Conservation (phyloP, 2,888 invertebrate species). For the Philaethria dido region DNA sequence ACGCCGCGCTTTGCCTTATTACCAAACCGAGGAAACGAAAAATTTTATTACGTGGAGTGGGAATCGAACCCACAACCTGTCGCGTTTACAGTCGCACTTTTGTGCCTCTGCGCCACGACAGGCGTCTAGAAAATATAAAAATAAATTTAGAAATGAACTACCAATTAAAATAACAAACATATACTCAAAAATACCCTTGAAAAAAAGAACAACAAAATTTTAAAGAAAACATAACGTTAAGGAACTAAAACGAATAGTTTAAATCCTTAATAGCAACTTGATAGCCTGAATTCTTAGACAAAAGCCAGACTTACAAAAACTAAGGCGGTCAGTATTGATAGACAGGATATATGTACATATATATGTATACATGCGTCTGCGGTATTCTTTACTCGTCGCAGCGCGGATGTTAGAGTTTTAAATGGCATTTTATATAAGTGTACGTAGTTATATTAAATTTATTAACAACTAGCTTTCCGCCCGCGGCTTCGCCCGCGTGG, state of each 20-base stretch:
- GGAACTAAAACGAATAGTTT: slow-evolving; percentile 11
- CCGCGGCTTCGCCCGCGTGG: too few species aligned
- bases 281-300: slow-evolving; percentile 25
- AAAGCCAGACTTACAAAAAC: slow-evolving; percentile 31
- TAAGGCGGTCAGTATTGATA: slow-evolving; percentile 26
- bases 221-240: neutral
- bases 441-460: neutral
- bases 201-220: neutral
- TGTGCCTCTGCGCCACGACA: too few species aligned
- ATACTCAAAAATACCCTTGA: too few species aligned
- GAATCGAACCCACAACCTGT: too few species aligned
- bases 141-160: too few species aligned
- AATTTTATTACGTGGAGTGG: too few species aligned
- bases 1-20: too few species aligned
- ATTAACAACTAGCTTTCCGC: too few species aligned
- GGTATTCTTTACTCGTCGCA: slow-evolving; percentile 15
- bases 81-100: too few species aligned
- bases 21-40: too few species aligned
- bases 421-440: slow-evolving; percentile 2
- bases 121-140: too few species aligned
- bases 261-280: slow-evolving; percentile 7
- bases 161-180: too few species aligned
- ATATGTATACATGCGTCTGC: slow-evolving; percentile 6
- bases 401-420: slow-evolving; percentile 10
- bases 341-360: slow-evolving; percentile 13